These are phyloP conservation scores for Leucophenga varia DNA, from an alignment of 1,140 invertebrate species.

Conservation along the genomic window DNA sequence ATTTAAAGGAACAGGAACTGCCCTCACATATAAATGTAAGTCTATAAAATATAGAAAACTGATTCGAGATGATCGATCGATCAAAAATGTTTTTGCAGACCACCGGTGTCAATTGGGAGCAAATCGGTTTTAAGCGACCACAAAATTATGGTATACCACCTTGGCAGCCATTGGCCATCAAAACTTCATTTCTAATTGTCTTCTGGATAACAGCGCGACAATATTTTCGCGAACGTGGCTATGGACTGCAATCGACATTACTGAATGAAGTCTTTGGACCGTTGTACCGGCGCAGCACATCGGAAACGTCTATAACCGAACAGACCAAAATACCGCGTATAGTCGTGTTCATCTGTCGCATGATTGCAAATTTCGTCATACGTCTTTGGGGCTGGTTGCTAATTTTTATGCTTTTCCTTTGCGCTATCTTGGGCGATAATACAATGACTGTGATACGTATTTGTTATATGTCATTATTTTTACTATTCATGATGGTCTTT, in stretches of 20 bases:
- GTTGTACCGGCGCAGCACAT: constrained; percentile 59
- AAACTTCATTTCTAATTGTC: constrained; percentile 86
- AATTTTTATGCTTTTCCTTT: constrained; percentile 87
- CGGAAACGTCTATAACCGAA: constrained; percentile 31
- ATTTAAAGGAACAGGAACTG: constrained; percentile 79
- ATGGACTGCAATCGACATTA: constrained; percentile 61
- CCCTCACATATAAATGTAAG: constrained; percentile 60
- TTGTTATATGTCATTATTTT: constrained; percentile 94
- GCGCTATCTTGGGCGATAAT: constrained; percentile 82
- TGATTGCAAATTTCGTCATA: constrained; percentile 70
- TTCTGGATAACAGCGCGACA: constrained; percentile 94
- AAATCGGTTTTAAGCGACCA: constrained; percentile 83
- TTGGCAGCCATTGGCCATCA: constrained; percentile 76
- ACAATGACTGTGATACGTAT: constrained; percentile 93
- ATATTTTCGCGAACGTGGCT: constrained; percentile 75
- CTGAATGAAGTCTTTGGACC: constrained; percentile 74
- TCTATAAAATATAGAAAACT: no score
- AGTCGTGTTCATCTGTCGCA: constrained; percentile 63
- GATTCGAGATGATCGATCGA: no score
- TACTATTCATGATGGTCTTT: constrained; percentile 90
- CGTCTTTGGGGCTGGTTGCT: constrained; percentile 97
- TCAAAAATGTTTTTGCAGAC: constrained; percentile 27
- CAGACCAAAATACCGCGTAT: constrained; percentile 58
- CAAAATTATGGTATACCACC: constrained; percentile 60
- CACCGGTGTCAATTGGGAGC: constrained; percentile 67